These are phyloP conservation scores for Nephrotoma appendiculata DNA, from an alignment of 2,888 invertebrate genomes.

Conservation along the genomic window DNA sequence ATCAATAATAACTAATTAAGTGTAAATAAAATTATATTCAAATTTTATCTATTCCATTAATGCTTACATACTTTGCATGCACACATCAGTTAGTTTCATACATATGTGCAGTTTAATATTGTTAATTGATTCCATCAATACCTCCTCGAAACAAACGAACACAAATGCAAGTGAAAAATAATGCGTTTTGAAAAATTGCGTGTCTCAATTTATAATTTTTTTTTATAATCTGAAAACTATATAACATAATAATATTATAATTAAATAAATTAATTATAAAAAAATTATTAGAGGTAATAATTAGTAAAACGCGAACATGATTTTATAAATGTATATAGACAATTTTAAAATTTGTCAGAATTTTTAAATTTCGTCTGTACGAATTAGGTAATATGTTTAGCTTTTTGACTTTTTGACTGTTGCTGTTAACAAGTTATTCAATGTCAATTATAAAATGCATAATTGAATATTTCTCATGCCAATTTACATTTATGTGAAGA, in stretches of 20 bases:
- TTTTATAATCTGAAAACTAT: not conserved
- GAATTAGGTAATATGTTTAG: not conserved
- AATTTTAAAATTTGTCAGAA: not conserved
- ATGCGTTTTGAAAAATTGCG: not conserved
- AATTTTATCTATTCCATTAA: not conserved
- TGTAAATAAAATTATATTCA: not conserved
- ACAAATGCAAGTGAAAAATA: not conserved
- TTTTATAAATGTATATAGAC: not conserved
- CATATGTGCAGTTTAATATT: not conserved
- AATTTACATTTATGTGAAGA: not conserved
- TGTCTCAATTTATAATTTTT: not conserved
- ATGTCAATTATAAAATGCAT: not conserved
- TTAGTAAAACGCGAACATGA: not conserved
- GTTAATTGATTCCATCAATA: not conserved
- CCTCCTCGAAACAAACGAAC: not conserved
- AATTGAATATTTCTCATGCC: not conserved
- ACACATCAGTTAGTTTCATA: not conserved
- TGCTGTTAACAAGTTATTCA: not conserved
- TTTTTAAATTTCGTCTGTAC: not conserved
- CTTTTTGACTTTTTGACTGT: not conserved
- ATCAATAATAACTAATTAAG: not conserved
- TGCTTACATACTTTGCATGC: not conserved
- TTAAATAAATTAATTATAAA: not conserved
- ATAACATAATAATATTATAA: not conserved
- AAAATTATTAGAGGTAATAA: not conserved